Base-by-base conservation (phyloP, 2,888 invertebrate genomes). In the Sminthurinus aureus region DNA sequence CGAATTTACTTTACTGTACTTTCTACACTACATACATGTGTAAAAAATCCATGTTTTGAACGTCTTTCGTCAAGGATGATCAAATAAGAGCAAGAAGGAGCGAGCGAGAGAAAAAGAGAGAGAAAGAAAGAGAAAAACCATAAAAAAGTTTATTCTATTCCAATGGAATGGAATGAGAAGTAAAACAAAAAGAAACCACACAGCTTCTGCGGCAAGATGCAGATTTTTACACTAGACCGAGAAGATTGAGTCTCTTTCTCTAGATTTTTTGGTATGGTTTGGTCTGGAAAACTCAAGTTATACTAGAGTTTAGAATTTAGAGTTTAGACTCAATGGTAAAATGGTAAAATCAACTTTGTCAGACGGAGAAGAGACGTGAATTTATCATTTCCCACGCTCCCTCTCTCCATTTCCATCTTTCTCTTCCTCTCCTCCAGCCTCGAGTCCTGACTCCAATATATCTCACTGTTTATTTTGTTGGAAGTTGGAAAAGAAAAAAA, bases 301-400 rank as follows among this genome's bases (percentile, higher is more conserved):
- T 38, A 38, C 6, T 38, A 38, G 38, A 38, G 38, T 38, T 38
- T 12, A 71, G 24, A 20, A 9, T n/a, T 1, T 2, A 20, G 24
- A 75, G 75, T 52, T n/a, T 26, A 6, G 20, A 58, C 58, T 78
- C 22, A 22, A 9, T 78, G n/a, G n/a, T n/a, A n/a, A n/a, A 52
- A 22, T 51, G 64, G 38, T 78, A 78, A 78, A 78, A 78, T 52
- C 51, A 76, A 76, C 78, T 52, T 77, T 77, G 77, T 58, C 78
- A 66, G 38, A 66, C 15, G 64, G 26, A 78, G 66, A 58, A 51
- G 50, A 80, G 52, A 80, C 51, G 71, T 84, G 84, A 83, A 86
- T 85, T 85, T 66, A 79, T 83, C 81, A 85, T 86, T 87, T 87
- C 87, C 87, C 87, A 87, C 87, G 87, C 85, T 86, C 81, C 83